Base-by-base conservation (phyloP, 2,888 invertebrate species). In the Ophion obscuratus region DNA sequence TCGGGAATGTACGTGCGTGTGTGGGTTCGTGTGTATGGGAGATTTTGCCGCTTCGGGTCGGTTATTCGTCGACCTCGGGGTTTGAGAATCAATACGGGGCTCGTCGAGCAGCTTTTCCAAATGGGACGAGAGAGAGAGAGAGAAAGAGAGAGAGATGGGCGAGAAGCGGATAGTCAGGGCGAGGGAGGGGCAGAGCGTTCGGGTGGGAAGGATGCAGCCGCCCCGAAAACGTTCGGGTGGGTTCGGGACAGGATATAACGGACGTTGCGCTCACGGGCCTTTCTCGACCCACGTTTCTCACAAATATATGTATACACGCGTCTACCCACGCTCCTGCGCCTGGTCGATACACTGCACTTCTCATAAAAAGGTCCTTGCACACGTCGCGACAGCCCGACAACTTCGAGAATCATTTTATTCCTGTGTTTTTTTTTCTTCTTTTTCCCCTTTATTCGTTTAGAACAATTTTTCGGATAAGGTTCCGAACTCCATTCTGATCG, bases 171-270 rank as follows among this genome's bases (percentile, higher is more conserved):
- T 17, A 31, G 36, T 20, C 17, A 9, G 1, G 67, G 7, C n/a
- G 67, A 20, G n/a, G 40, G 14, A 17, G 53, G 14, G 14, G 53
- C 59, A 59, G 20, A 31, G 27, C 24, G 14, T 27, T 70, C 36
- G 44, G 40, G 61, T 44, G 73, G 75, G 44, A 62, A 20, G 17
- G 31, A 59, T 70, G 70, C 70, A 70, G n/a, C 20, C 61, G 61
- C 31, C 59, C 31, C 36, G 17, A 53, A 67, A 73, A 85, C 77
- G 83, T 87, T 88, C 87, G 88, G 86, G 86, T 84, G 83, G 88
- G 87, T 80, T 88, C 87, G 88, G 88, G 84, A 82, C 80, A 40
- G 75, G 73, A 80, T 83, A 75, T 74, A 79, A 79, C 84, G 81
- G 84, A 76, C 87, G 66, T 80, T 76, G 82, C 79, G 84, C 82